Evolutionary conservation across 1,140 invertebrate genomes (phyloP), one percentile per base, ranked within the genome.

Genomic region (Dryas iulia): DNA sequence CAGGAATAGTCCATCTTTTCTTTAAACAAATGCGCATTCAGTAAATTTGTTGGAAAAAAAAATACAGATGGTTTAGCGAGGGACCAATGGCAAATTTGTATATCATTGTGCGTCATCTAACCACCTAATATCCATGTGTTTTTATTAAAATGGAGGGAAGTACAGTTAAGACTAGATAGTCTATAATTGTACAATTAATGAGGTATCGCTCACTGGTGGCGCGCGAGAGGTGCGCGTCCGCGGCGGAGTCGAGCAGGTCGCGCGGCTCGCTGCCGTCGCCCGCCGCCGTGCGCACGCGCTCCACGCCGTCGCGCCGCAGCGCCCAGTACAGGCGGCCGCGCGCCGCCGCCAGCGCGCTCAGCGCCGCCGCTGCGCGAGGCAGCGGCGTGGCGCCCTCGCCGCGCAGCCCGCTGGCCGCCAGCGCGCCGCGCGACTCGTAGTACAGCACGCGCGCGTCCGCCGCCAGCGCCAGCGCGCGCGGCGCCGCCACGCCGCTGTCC

Each of bases 401-500:
- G 71, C 95, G 92, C 7, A 97, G 87, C 74, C 95, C 96, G 35
- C 93, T 92, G 47, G 96, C 97, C 33, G 91, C 92, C 39, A 93
- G 75, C 62, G 73, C 63, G 28, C 60, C 93, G 28, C 85, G 77
- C 14, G 82, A 7, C 78, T 78, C 62, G 35, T 92, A 92, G 67
- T 96, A 94, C 84, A 96, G 96, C 92, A 97, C 92, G 18, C 93
- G 88, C n/a, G n/a, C n/a, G n/a, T n/a, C n/a, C n/a, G n/a, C n/a
- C n/a, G n/a, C n/a, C n/a, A n/a, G n/a, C n/a, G n/a, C n/a, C n/a
- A n/a, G 89, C 1, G 95, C 95, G 26, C 89, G 91, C 25, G 95
- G 94, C 71, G 93, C 90, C 66, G 92, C 86, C 31, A 95, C 94
- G 35, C 95, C 95, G 39, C 95, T 94, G 84, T 97, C 96, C 58